Evolutionary conservation across 2,113 vertebrate species (phyloP).

Genomic region (Shinisaurus crocodilurus): DNA sequence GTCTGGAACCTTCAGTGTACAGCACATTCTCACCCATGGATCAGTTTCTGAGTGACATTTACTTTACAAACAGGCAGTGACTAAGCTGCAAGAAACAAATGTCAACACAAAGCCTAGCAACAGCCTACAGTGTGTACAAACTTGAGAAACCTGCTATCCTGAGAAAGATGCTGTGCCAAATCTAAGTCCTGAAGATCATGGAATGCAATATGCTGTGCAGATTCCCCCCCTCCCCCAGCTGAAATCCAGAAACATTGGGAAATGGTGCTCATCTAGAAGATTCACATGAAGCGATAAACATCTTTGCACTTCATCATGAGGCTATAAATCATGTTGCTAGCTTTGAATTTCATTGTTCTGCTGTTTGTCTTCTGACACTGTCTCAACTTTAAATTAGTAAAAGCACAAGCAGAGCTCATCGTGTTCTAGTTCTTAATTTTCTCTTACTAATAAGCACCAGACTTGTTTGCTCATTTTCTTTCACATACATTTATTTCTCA

Average conservation of each 20-base stretch:
- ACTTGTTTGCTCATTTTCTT: conserved; percentile 74
- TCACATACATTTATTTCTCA: conserved; percentile 71
- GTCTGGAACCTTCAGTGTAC: neutral
- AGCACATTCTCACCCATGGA: conserved; percentile 10
- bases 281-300: conserved; percentile 55
- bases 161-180: neutral
- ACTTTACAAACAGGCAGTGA: conserved; percentile 49
- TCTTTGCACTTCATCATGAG: conserved; percentile 58
- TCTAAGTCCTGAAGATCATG: conserved; percentile 27
- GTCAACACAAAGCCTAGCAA: conserved; percentile 47
- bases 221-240: neutral
- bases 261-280: conserved; percentile 30
- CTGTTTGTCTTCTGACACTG: conserved; percentile 64
- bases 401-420: conserved; percentile 77
- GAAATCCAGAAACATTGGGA: conserved; percentile 41
- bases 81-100: conserved; percentile 47
- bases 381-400: conserved; percentile 72
- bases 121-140: neutral
- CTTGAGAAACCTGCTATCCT: conserved; percentile 27
- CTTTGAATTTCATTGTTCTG: conserved; percentile 70
- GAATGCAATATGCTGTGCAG: neutral
- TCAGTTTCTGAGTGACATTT: conserved; percentile 49
- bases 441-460: conserved; percentile 70
- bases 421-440: conserved; percentile 75
- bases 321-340: conserved; percentile 63